phyloP scores from a whole-genome alignment of 2,797 vertebrate species.

The Lagocephalus sceleratus region DNA sequence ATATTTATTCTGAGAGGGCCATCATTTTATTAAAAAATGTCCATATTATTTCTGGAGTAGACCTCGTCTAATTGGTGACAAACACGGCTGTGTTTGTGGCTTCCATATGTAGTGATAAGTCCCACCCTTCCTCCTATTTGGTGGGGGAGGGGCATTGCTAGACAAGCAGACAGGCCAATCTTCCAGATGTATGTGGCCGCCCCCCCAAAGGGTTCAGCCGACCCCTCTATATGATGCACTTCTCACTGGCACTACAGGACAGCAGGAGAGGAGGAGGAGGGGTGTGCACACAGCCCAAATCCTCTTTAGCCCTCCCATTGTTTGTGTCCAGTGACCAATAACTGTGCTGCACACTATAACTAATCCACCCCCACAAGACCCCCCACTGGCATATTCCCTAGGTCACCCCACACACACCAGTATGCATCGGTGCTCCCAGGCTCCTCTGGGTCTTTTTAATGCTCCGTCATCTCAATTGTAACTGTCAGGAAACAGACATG shows the following conservation, averaged over 20 bases:
- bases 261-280: slow-evolving; percentile 61
- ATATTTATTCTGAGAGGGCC: neutral
- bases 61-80: slow-evolving; percentile 39
- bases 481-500: slow-evolving; percentile 73
- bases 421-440: slow-evolving; percentile 60
- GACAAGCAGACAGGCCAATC: slow-evolving; percentile 59
- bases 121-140: slow-evolving; percentile 21
- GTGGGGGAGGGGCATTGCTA: slow-evolving; percentile 43
- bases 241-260: slow-evolving; percentile 53
- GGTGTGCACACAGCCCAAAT: slow-evolving; percentile 61
- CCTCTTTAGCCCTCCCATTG: slow-evolving; percentile 77
- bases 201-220: slow-evolving; percentile 46
- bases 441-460: slow-evolving; percentile 72
- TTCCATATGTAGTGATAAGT: slow-evolving; percentile 64
- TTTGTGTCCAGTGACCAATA: slow-evolving; percentile 79
- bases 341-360: slow-evolving; percentile 68
- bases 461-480: slow-evolving; percentile 73
- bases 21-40: slow-evolving; percentile 5
- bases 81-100: slow-evolving; percentile 43
- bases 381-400: slow-evolving; percentile 62
- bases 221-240: slow-evolving; percentile 49
- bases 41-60: neutral
- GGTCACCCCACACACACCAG: slow-evolving; percentile 45
- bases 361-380: slow-evolving; percentile 65
- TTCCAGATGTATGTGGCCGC: slow-evolving; percentile 66